These are phyloP conservation scores for Strix uralensis DNA, from an alignment of 2,113 vertebrate species.

Conservation along the genomic window DNA sequence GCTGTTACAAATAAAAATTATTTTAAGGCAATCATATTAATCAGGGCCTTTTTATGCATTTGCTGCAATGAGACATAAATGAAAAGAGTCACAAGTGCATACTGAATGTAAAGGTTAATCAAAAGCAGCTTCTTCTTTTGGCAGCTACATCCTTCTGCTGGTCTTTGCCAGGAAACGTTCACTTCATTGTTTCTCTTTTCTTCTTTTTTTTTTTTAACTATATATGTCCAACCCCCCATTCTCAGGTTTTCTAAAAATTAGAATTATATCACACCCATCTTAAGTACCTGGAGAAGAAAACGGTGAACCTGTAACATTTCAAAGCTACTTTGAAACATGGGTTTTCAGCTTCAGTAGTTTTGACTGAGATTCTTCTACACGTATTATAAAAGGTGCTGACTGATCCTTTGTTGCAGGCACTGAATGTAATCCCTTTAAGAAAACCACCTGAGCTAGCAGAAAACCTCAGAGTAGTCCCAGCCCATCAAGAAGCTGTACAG, in stretches of 20 bases:
- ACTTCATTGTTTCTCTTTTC: background rate
- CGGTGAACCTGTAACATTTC: background rate
- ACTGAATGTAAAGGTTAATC: constrained; percentile 11
- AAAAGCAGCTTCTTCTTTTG: constrained; percentile 13
- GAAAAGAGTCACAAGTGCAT: background rate
- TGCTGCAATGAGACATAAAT: background rate
- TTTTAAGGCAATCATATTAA: constrained; percentile 7
- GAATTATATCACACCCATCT: background rate
- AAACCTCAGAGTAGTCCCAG: background rate
- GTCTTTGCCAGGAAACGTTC: background rate
- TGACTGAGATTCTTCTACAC: background rate
- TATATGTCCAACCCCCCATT: background rate
- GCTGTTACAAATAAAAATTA: background rate
- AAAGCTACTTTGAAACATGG: background rate
- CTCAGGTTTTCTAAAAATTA: background rate
- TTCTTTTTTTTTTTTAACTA: background rate
- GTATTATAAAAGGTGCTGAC: background rate
- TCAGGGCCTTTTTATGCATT: background rate
- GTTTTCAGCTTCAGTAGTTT: background rate
- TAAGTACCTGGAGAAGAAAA: background rate
- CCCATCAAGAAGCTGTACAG: background rate
- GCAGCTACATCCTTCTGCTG: background rate
- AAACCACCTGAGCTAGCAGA: constrained; percentile 8
- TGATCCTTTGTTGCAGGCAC: background rate
- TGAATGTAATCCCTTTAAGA: background rate